A percentile compares a stretch with the other conserved stretches of the same genome.
phyloP scores from a whole-genome alignment of 2,113 vertebrate species.

The Alouatta palliata region DNA sequence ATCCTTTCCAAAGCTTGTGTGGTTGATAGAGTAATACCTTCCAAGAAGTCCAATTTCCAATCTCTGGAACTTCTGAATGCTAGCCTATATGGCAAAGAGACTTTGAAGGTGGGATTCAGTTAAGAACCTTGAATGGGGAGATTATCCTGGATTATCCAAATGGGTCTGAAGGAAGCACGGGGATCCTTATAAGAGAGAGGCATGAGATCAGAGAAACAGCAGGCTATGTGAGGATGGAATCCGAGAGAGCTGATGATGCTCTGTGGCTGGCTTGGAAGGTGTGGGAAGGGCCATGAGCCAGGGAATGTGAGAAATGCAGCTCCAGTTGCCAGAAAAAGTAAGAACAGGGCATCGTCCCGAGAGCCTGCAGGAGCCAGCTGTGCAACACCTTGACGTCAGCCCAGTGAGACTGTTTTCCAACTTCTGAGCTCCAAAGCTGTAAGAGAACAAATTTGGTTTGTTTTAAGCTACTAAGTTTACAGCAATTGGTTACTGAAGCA shows the following conservation, averaged over 20 bases:
- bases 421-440: background rate
- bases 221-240: rapidly evolving
- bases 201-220: background rate
- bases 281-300: background rate
- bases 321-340: rapidly evolving
- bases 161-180: background rate
- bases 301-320: rapidly evolving
- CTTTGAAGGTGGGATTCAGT: background rate
- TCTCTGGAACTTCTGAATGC: rapidly evolving
- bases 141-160: background rate
- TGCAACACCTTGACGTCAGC: rapidly evolving
- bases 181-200: no score
- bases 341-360: no score
- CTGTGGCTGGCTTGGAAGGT: background rate
- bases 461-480: rapidly evolving
- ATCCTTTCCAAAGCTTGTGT: background rate
- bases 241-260: rapidly evolving
- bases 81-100: background rate
- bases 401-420: rapidly evolving
- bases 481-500: rapidly evolving
- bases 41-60: no score
- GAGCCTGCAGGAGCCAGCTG: no score
- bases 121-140: background rate
- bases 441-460: rapidly evolving
- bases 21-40: rapidly evolving